Conservation (phyloP, 1,140 invertebrate genomes). For the Aphelenchoides fujianensis region DNA sequence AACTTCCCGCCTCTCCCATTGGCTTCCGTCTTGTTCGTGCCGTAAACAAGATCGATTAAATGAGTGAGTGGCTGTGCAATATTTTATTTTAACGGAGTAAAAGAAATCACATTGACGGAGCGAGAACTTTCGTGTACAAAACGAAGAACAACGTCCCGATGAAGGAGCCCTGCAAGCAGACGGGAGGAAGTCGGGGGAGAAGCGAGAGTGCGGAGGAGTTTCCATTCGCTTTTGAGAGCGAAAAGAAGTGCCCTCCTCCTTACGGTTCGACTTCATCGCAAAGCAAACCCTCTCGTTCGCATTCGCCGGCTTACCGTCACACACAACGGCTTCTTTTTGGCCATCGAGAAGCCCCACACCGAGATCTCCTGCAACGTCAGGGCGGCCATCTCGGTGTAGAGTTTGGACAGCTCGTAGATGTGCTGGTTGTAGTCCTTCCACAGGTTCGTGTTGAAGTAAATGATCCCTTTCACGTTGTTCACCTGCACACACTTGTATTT, state of each 20-base stretch:
- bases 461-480: neutral
- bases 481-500: neutral
- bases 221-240: too few relatives aligned
- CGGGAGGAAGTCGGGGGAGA: too few relatives aligned
- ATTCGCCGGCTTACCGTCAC: neutral
- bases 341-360: neutral
- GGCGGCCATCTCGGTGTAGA: neutral
- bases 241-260: too few relatives aligned
- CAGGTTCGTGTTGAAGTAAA: neutral
- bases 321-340: neutral
- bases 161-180: neutral
- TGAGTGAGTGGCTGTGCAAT: too few relatives aligned
- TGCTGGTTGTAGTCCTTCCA: neutral
- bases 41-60: too few relatives aligned
- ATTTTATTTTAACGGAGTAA: too few relatives aligned
- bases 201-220: too few relatives aligned
- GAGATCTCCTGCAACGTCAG: neutral
- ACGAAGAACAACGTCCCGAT: neutral
- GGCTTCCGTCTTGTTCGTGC: too few relatives aligned
- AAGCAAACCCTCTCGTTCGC: neutral
- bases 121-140: too few relatives aligned
- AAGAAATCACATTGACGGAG: too few relatives aligned
- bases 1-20: too few relatives aligned
- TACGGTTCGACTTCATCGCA: neutral
- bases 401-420: neutral